Evolutionary conservation across 1,140 invertebrate species (phyloP), one percentile per base, ranked within the genome.

Genomic region (Cepaea nemoralis): DNA sequence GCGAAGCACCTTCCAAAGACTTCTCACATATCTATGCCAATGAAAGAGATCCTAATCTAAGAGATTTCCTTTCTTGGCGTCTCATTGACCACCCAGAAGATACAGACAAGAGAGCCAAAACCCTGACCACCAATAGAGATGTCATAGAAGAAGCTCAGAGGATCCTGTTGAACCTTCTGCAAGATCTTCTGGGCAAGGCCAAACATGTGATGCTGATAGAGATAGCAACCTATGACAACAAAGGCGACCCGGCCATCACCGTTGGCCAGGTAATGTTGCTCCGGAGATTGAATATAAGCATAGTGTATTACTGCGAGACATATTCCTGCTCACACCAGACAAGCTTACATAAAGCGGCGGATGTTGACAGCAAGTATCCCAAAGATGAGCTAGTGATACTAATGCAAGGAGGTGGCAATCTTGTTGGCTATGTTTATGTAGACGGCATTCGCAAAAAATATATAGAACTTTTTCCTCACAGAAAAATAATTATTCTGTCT

Each of bases 361-460:
- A 63, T 0, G 75, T 78, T n/a, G 45, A 50, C 19, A 12, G 45
- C 10, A 40, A 55, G 0, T 83, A 76, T 50, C 24, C 42, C 39
- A 39, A 31, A 45, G 63, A 81, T 6, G 76, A 85, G 8, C 37
- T 83, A 0, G 79, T 87, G 8, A 80, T 84, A n/a, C 66, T 86
- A 19, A 45, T 84, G 12, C 83, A 86, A 16, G 86, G 86, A 33
- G 86, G 82, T 5, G 86, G 86, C 5, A 85, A 87, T 77, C 50
- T 87, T 14, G 70, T 84, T 24, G 86, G 84, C 0, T 83, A 86
- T 42, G 12, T 66, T 0, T 3, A 31, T 14, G 48, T 70, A 0
- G 82, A 85, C 19, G 1, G 31, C 5, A 14, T 83, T 0, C 50
- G 80, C 24, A 22, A 69, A 6, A 67, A 35, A 31, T 70, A 77